Conservation (phyloP, 1,140 invertebrate genomes). For the Hylyphantes graminicola region DNA sequence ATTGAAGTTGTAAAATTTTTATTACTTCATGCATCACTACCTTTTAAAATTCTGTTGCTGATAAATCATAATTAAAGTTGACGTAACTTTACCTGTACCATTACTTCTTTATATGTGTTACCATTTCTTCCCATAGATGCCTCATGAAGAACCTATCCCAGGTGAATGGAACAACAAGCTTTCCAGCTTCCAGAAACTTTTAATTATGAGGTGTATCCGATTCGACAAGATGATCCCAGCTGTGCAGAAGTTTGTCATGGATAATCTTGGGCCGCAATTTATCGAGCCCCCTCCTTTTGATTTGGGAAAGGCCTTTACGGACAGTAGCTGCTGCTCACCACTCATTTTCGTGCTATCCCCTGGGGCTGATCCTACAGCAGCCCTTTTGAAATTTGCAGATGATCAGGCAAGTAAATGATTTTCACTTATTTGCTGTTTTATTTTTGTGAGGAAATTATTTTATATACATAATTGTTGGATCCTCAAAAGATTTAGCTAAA, state of each 20-base stretch:
- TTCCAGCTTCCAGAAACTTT: constrained; percentile 69
- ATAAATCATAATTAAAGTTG: neutral
- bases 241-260: constrained; percentile 75
- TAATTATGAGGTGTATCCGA: constrained; percentile 70
- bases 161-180: constrained; percentile 66
- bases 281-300: constrained; percentile 73
- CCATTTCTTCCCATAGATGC: constrained; percentile 64
- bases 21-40: too few species aligned
- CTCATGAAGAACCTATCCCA: constrained; percentile 68
- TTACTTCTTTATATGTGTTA: neutral
- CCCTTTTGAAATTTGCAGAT: constrained; percentile 72
- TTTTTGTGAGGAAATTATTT: too few species aligned
- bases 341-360: constrained; percentile 72
- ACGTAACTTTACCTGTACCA: neutral
- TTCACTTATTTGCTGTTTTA: too few species aligned
- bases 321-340: constrained; percentile 70
- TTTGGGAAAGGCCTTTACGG: constrained; percentile 70
- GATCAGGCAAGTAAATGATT: constrained; percentile 67
- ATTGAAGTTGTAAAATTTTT: too few species aligned
- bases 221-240: constrained; percentile 82
- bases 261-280: constrained; percentile 70
- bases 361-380: constrained; percentile 71
- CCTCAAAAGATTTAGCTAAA: too few species aligned
- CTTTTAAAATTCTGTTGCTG: too few species aligned
- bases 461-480: too few species aligned